phyloP scores from a whole-genome alignment of 1,140 invertebrate species.

The Oscheius sp. region DNA sequence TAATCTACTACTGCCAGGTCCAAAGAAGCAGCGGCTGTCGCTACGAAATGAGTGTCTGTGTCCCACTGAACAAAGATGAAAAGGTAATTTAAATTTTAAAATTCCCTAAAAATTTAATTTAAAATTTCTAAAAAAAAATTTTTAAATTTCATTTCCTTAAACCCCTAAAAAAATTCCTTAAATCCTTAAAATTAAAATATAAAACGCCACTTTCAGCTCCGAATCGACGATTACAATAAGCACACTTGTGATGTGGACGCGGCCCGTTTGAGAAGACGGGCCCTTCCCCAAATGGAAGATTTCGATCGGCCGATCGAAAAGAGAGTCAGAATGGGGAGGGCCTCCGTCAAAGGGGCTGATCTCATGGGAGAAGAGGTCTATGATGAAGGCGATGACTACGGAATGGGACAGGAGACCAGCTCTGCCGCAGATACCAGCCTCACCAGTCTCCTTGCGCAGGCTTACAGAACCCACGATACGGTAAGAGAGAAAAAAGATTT shows the following conservation, averaged over 20 bases:
- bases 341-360: too few species aligned
- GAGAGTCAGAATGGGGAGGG: not conserved
- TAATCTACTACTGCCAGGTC: constrained; percentile 7
- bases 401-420: too few species aligned
- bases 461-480: too few species aligned
- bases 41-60: constrained; percentile 1
- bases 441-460: too few species aligned
- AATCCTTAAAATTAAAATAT: too few species aligned
- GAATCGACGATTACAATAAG: not conserved
- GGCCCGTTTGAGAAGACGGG: not conserved
- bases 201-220: not conserved
- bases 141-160: not conserved
- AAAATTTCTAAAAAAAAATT: not conserved
- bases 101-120: not conserved
- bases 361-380: too few species aligned
- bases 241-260: not conserved
- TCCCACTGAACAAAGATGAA: not conserved
- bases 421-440: too few species aligned
- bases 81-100: too few species aligned
- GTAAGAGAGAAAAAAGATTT: too few species aligned
- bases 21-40: not conserved
- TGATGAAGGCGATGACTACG: too few species aligned
- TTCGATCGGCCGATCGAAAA: constrained; percentile 2
- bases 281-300: not conserved
- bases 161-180: not conserved